phyloP scores from a whole-genome alignment of 2,113 vertebrate genomes.

The Megaceryle maxima region DNA sequence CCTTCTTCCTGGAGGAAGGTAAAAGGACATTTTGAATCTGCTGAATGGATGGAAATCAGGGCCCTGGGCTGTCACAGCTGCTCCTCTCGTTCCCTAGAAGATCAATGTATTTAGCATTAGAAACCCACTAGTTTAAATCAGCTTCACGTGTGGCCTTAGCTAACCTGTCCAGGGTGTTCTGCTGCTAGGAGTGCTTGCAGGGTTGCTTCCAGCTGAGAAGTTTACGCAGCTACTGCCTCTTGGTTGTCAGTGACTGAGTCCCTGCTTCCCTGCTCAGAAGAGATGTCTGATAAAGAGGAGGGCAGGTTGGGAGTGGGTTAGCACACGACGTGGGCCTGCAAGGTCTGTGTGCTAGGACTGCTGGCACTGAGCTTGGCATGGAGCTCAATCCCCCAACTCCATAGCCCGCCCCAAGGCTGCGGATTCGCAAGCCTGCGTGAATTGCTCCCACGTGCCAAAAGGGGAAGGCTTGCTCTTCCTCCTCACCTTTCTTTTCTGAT shows the following conservation, averaged over 20 bases:
- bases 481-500: background rate
- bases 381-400: background rate
- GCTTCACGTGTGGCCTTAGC: background rate
- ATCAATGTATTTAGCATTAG: background rate
- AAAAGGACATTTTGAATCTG: background rate
- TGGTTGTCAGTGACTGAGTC: background rate
- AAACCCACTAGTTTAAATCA: background rate
- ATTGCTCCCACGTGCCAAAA: background rate
- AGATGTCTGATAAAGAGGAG: background rate
- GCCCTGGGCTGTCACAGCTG: background rate
- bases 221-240: background rate
- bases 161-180: background rate
- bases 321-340: background rate
- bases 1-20: background rate
- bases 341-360: background rate
- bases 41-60: background rate
- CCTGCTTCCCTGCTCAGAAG: background rate
- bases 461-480: background rate
- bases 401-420: background rate
- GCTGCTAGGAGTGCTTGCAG: background rate
- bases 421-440: background rate
- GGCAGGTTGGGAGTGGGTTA: background rate
- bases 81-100: background rate
- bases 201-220: background rate
- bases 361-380: background rate